Conservation (phyloP, 2,888 invertebrate genomes). For the Heliconius erato region DNA sequence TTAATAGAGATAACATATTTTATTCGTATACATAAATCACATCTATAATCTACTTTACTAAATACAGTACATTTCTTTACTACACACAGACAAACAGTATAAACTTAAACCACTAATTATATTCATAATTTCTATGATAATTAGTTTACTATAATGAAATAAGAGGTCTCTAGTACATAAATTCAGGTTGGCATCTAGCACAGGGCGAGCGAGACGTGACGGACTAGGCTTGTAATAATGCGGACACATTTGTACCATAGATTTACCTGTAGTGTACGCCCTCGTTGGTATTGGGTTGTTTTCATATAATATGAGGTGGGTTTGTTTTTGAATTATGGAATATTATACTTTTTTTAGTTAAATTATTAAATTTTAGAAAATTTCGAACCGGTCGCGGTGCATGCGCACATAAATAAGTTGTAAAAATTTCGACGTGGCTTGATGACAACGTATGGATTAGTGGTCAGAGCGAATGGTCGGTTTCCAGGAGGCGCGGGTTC, state of each 20-base stretch:
- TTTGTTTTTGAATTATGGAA: too few relatives aligned
- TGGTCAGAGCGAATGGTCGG: too few relatives aligned
- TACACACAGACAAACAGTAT: background rate
- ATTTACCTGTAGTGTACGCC: slow-evolving; percentile 40
- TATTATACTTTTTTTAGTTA: too few relatives aligned
- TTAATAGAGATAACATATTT: background rate
- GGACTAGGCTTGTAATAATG: slow-evolving; percentile 57
- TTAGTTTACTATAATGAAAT: slow-evolving; percentile 27
- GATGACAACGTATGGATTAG: too few relatives aligned
- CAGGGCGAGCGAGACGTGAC: slow-evolving; percentile 64
- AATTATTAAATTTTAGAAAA: too few relatives aligned
- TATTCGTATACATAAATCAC: background rate
- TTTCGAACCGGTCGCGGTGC: too few relatives aligned
- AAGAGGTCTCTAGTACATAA: slow-evolving; percentile 53
- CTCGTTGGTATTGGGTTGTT: slow-evolving; percentile 34
- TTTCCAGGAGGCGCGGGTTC: too few relatives aligned
- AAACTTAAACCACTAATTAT: background rate
- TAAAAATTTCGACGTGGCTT: too few relatives aligned
- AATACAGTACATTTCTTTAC: too few relatives aligned
- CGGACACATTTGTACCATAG: slow-evolving; percentile 54
- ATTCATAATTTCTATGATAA: slow-evolving; percentile 16
- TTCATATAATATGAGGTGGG: background rate
- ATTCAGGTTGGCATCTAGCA: slow-evolving; percentile 69
- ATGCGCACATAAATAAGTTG: too few relatives aligned
- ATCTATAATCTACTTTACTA: background rate